These are phyloP conservation scores for Hypsopygia costalis DNA, from an alignment of 2,888 invertebrate species.

Conservation along the genomic window DNA sequence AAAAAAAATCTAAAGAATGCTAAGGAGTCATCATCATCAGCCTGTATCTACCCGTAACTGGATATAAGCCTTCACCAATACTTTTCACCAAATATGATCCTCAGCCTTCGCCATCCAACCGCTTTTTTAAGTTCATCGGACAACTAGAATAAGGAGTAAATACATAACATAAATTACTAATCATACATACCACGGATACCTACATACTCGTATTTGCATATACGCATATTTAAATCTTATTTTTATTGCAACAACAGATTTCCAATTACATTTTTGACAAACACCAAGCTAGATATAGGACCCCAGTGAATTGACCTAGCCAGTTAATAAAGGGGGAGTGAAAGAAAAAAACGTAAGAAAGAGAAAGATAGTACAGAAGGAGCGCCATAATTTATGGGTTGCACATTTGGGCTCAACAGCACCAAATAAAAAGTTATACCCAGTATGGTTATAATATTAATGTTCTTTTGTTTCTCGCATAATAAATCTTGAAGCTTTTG, in stretches of 20 bases:
- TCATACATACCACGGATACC: too few relatives aligned
- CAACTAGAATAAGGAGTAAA: too few relatives aligned
- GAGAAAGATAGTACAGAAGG: constrained; percentile 62
- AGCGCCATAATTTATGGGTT: constrained; percentile 72
- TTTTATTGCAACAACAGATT: constrained; percentile 31
- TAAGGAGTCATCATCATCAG: too few relatives aligned
- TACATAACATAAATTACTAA: too few relatives aligned
- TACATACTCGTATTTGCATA: too few relatives aligned
- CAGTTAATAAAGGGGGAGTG: constrained; percentile 63
- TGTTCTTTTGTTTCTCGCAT: constrained; percentile 27
- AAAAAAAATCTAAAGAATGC: too few relatives aligned
- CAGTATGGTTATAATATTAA: constrained; percentile 58
- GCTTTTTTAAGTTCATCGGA: too few relatives aligned
- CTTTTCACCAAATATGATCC: too few relatives aligned
- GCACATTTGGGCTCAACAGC: constrained; percentile 76
- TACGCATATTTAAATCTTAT: constrained; percentile 9
- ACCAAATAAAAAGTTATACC: constrained; percentile 68
- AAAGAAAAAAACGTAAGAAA: constrained; percentile 58
- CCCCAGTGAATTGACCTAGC: constrained; percentile 56
- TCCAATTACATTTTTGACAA: constrained; percentile 45
- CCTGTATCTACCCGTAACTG: too few relatives aligned
- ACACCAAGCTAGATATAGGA: constrained; percentile 45
- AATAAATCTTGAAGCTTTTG: constrained; percentile 8
- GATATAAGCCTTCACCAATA: too few relatives aligned
- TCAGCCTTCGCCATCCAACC: too few relatives aligned